A percentile compares a stretch with the other conserved stretches of the same genome.
Evolutionary conservation across 2,113 vertebrate genomes (phyloP).

Genomic region (Vimba vimba): DNA sequence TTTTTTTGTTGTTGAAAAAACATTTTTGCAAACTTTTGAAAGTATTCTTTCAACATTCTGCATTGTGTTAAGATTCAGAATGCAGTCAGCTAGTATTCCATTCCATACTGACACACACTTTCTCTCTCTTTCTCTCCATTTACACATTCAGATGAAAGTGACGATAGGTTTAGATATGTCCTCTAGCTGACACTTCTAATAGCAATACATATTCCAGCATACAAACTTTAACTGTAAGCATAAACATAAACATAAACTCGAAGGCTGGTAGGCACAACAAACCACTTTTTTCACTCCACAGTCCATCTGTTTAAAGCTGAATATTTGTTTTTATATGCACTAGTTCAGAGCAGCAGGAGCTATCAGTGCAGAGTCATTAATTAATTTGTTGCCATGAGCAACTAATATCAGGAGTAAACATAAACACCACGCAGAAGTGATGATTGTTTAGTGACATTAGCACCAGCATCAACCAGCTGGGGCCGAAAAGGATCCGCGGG

Average conservation of each 20-base stretch:
- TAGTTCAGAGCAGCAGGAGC: constrained; percentile 24
- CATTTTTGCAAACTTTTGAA: neutral
- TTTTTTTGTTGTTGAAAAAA: neutral
- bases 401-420: constrained; percentile 47
- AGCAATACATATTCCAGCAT: neutral
- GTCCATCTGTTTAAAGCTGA: constrained; percentile 42
- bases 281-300: neutral
- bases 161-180: neutral
- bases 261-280: neutral
- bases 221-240: neutral
- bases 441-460: constrained; percentile 37
- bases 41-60: neutral
- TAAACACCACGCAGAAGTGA: constrained; percentile 37
- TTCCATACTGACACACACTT: neutral
- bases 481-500: constrained; percentile 3
- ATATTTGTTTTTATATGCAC: constrained; percentile 40
- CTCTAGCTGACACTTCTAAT: neutral
- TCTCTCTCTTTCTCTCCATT: neutral
- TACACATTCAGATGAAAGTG: neutral
- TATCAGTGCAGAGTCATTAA: constrained; percentile 42
- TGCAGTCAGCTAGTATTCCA: constrained; percentile 1
- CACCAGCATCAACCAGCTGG: constrained; percentile 35
- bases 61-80: neutral
- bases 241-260: too few relatives aligned
- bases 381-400: constrained; percentile 50